phyloP scores from a whole-genome alignment of 1,140 invertebrate species.

The Meteorus sp. region DNA sequence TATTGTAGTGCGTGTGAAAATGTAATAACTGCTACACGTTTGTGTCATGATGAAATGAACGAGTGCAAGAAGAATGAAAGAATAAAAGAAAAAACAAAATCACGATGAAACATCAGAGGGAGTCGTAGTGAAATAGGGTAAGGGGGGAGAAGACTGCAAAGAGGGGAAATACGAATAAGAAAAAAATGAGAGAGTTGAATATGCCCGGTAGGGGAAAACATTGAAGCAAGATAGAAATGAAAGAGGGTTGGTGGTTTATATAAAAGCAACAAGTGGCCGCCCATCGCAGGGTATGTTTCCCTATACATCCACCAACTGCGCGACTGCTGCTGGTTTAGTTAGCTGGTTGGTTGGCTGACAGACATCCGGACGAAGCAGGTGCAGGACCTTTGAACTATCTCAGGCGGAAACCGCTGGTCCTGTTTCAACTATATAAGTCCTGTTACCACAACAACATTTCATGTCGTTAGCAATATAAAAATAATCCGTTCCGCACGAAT shows the following conservation, averaged over 20 bases:
- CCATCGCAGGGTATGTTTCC: slow-evolving; percentile 29
- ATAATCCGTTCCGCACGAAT: too few species aligned
- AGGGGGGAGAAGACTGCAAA: too few species aligned
- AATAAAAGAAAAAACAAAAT: background rate
- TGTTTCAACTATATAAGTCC: slow-evolving; percentile 9
- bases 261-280: slow-evolving; percentile 53
- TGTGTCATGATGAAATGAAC: background rate
- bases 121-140: too few species aligned
- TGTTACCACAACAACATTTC: background rate
- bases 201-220: background rate
- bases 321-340: background rate
- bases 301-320: slow-evolving; percentile 19
- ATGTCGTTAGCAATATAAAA: too few species aligned
- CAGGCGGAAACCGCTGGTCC: slow-evolving; percentile 7
- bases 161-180: too few species aligned
- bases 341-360: slow-evolving; percentile 29
- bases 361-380: slow-evolving; percentile 27
- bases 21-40: slow-evolving; percentile 5
- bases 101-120: background rate
- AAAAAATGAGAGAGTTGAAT: slow-evolving; percentile 1
- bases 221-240: slow-evolving; percentile 10
- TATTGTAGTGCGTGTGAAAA: slow-evolving; percentile 8
- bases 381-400: slow-evolving; percentile 34
- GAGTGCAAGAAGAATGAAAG: background rate
- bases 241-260: background rate